Evolutionary conservation across 2,113 vertebrate genomes (phyloP).

Genomic region (Solea senegalensis): DNA sequence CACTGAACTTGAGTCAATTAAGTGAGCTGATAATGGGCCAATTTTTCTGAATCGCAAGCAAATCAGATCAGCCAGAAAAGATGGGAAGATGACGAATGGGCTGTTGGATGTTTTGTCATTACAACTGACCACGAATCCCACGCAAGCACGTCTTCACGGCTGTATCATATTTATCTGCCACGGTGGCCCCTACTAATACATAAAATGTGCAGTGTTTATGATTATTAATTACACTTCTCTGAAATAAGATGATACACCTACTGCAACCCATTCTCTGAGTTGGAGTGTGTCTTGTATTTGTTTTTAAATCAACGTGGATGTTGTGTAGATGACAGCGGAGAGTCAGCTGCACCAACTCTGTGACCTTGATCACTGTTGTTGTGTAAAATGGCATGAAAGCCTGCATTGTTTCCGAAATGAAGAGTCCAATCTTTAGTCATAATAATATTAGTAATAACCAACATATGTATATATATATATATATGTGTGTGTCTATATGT

Average conservation of each 20-base stretch:
- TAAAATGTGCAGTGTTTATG: too few relatives aligned
- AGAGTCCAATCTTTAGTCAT: neutral
- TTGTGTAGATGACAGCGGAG: neutral
- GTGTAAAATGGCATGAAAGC: neutral
- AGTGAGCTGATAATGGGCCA: slow-evolving; percentile 59
- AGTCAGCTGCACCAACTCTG: neutral
- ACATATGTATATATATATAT: too few relatives aligned
- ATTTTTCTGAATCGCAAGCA: slow-evolving; percentile 36
- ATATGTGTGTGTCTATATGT: too few relatives aligned
- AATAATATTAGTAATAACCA: too few relatives aligned
- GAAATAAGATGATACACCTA: too few relatives aligned
- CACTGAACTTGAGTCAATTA: slow-evolving; percentile 54
- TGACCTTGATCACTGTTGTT: slow-evolving; percentile 5
- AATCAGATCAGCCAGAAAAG: slow-evolving; percentile 76
- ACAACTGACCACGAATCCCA: neutral
- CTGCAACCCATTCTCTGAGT: too few relatives aligned
- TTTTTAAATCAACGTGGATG: too few relatives aligned
- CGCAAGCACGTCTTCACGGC: too few relatives aligned
- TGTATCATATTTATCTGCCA: too few relatives aligned
- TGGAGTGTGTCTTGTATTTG: too few relatives aligned
- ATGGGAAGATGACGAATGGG: slow-evolving; percentile 33
- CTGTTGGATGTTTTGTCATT: slow-evolving; percentile 27
- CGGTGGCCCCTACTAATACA: too few relatives aligned
- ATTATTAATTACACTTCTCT: too few relatives aligned
- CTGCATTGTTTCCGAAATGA: neutral